Conservation (phyloP, 2,888 invertebrate genomes). For the Amiota communis region DNA sequence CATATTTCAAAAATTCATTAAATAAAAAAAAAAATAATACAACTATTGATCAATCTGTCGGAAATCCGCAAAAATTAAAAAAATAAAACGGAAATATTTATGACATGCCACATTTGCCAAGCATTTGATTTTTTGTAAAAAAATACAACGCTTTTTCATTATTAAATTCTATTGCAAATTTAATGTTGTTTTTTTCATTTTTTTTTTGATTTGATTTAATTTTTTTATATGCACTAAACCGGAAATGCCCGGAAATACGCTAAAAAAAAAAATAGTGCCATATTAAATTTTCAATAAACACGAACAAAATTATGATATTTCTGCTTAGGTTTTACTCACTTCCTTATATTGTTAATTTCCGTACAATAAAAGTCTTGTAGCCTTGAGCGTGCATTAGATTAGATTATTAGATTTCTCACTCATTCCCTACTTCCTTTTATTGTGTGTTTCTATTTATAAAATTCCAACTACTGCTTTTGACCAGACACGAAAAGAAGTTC, state of each 20-base stretch:
- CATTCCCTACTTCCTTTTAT: too few species aligned
- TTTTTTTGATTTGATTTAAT: too few species aligned
- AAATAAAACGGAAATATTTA: conserved; percentile 11
- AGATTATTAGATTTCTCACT: too few species aligned
- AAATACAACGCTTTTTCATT: neutral
- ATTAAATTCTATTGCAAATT: neutral
- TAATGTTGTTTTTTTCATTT: too few species aligned
- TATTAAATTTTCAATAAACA: conserved; percentile 18
- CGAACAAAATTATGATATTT: neutral
- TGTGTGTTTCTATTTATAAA: too few species aligned
- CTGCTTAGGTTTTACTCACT: too few species aligned
- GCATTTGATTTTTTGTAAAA: conserved; percentile 8
- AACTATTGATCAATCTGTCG: neutral
- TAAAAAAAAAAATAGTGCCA: neutral
- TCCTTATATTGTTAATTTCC: too few species aligned
- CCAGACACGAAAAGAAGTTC: too few species aligned
- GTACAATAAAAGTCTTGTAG: too few species aligned
- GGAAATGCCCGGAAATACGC: conserved; percentile 4
- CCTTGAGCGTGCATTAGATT: too few species aligned
- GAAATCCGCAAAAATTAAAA: conserved; percentile 14
- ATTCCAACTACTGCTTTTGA: too few species aligned
- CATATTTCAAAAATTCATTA: too few species aligned
- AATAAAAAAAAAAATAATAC: neutral
- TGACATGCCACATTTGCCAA: conserved; percentile 13
- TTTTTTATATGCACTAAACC: neutral